Evolutionary conservation across 1,140 invertebrate genomes (phyloP), one percentile per base, ranked within the genome.

Genomic region (Drosophila sturtevanti): DNA sequence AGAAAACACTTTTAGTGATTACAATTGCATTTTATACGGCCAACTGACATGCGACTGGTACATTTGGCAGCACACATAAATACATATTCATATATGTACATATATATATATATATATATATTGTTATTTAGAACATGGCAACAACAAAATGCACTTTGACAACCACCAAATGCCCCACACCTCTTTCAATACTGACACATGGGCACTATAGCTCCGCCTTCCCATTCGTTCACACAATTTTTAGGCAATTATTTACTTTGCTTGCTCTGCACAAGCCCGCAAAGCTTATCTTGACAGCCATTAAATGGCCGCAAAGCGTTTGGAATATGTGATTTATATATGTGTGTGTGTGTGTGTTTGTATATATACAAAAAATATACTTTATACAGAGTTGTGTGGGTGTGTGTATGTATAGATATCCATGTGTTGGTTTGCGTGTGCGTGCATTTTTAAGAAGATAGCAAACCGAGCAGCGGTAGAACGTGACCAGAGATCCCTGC

Each of bases 221-320:
- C 55, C 67, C 51, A 76, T 35, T 67, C 64, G 73, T 61, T 63
- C 72, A 63, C 73, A 81, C 81, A 77, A 72, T 81, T 72, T 77
- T 87, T 79, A 72, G 79, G 72, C 82, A 81, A 86, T 86, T 87
- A 86, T 82, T 87, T 86, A 76, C 85, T 85, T 86, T 68, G 69
- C 54, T 62, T 62, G 63, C 41, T 55, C 14, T 34, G 22, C 31
- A 63, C 9, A 54, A 68, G 72, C 72, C 58, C 72, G 35, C 21
- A 64, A 63, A 79, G 80, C 82, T 86, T 86, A 86, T 86, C 82
- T 78, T 87, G 84, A 87, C 82, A 87, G 82, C 79, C 82, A 86
- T 86, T 86, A 86, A 86, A 86, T 86, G 82, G 75, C 79, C 79
- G 68, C 75, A 81, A 76, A 87, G 75, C 75, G 84, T 64, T 48